These are phyloP conservation scores for Adelges cooleyi DNA, from an alignment of 1,140 invertebrate species.

Conservation along the genomic window DNA sequence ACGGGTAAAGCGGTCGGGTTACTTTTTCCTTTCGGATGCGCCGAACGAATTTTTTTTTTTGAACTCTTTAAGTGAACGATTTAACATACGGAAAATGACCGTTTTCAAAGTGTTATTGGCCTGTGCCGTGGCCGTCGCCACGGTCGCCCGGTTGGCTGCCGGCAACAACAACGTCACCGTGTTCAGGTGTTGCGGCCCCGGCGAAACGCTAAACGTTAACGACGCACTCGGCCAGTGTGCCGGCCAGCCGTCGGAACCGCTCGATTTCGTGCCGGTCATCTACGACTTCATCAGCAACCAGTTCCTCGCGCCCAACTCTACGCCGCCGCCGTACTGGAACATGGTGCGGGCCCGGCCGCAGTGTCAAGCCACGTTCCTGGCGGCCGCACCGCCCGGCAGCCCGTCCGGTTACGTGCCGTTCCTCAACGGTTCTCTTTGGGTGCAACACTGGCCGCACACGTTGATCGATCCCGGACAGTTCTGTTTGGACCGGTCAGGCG, in stretches of 20 bases:
- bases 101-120: neutral
- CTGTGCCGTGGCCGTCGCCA: neutral
- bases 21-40: no score
- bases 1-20: neutral
- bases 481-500: conserved; percentile 39
- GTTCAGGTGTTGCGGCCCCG: conserved; percentile 43
- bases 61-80: neutral
- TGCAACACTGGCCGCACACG: conserved; percentile 37
- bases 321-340: conserved; percentile 41
- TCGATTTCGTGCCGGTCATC: conserved; percentile 38
- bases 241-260: neutral
- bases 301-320: conserved; percentile 35
- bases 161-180: conserved; percentile 38
- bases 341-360: neutral
- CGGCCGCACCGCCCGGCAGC: conserved; percentile 32
- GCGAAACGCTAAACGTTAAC: conserved; percentile 37
- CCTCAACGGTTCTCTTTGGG: conserved; percentile 45
- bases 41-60: no score
- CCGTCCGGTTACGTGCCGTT: conserved; percentile 39
- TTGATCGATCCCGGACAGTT: conserved; percentile 39
- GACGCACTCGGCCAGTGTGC: neutral
- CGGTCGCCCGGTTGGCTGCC: neutral
- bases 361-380: neutral
- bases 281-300: conserved; percentile 40
- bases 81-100: neutral